Base-by-base conservation (phyloP, 53 echinoderm and acorn worm species). In the Henricia sp. region DNA sequence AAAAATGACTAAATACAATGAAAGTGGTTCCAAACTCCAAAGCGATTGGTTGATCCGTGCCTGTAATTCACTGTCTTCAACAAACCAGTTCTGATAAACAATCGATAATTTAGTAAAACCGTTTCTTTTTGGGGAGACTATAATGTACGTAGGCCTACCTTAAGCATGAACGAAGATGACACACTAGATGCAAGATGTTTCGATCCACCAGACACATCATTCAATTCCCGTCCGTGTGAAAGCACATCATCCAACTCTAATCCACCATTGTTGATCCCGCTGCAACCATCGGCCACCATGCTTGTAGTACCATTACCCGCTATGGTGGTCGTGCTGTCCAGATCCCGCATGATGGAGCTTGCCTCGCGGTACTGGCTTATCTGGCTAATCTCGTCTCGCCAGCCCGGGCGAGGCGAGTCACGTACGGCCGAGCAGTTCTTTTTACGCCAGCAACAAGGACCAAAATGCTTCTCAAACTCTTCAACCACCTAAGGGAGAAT, bases 371-470 rank as follows among this genome's bases (percentile, higher is more conserved):
- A 73, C 44, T 92, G 86, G 24, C 91, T 93, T 53, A 96, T 85
- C 62, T 96, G 96, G 25, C 89, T 88, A 42, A 92, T 72, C 37
- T 95, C 95, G 67, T 95, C 95, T 20, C 91, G 84, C 82, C 92
- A 92, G 85, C 92, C 92, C 3, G 95, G 95, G 33, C 95, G 84
- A 23, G 91, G 91, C n/a, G 91, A 91, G 72, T 91, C 91, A 42
- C 89, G 68, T 10, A 89, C 87, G 33, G 88, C 92, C 30, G 89
- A 76, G 39, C 87, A 83, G 48, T 91, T 95, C 88, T 91, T 95
- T 0, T 90, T 72, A 39, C 85, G 77, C 74, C 90, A 88, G 65
- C 95, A 95, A 71, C 95, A 95, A 3, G 89, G 87, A 9, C 95
- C 95, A 33, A 89, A 87, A 27, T 88, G 83, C 48, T 86, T 87